These are phyloP conservation scores for Dicyrtoma fusca DNA, from an alignment of 2,888 invertebrate genomes.

Conservation along the genomic window DNA sequence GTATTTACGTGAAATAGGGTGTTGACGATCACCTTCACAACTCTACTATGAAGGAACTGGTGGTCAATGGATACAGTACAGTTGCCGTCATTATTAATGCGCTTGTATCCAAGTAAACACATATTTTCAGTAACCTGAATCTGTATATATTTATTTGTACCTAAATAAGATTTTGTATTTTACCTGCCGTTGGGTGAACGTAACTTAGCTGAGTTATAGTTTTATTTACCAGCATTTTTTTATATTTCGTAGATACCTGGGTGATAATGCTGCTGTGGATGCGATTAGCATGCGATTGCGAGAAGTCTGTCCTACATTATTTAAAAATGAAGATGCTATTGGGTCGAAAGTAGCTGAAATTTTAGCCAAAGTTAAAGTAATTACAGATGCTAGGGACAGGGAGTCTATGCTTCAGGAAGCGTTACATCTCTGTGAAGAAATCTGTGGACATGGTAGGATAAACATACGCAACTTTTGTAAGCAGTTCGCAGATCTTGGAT, in stretches of 20 bases:
- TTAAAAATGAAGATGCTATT: conserved; percentile 92
- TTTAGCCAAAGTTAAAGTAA: conserved; percentile 50
- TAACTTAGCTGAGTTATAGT: background rate
- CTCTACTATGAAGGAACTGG: conserved; percentile 71
- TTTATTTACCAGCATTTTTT: background rate
- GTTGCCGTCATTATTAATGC: conserved; percentile 77
- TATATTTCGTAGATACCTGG: conserved; percentile 71
- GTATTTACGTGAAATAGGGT: too few species aligned
- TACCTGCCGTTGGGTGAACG: background rate
- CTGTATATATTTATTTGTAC: background rate
- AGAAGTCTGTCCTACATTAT: conserved; percentile 90
- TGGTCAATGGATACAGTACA: conserved; percentile 76
- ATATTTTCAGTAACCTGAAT: too few species aligned
- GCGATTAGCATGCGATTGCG: conserved; percentile 84
- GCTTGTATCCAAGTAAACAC: conserved; percentile 71
- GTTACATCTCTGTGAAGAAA: conserved; percentile 52
- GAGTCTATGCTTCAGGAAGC: conserved; percentile 53
- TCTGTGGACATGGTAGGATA: conserved; percentile 53
- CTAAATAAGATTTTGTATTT: background rate
- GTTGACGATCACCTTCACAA: conserved; percentile 66
- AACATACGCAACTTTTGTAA: conserved; percentile 53
- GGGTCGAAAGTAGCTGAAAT: conserved; percentile 78
- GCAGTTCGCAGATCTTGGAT: conserved; percentile 55
- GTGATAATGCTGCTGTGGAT: conserved; percentile 93
- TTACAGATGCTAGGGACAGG: conserved; percentile 45